These are phyloP conservation scores for Aspidiotus destructor DNA, from an alignment of 2,888 invertebrate species.

Conservation along the genomic window DNA sequence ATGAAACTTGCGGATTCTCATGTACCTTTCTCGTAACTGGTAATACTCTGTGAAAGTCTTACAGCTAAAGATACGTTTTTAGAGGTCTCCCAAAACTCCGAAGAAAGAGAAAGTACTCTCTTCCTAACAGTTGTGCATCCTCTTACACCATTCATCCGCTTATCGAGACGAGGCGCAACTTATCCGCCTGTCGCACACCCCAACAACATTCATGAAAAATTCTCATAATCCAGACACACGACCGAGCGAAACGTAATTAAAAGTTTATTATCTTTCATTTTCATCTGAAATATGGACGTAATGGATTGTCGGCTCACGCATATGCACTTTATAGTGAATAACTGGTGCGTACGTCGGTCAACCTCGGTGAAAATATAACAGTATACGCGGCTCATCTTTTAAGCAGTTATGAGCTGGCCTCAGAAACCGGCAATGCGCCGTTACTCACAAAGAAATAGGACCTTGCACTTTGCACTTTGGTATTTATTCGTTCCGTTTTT, in stretches of 20 bases:
- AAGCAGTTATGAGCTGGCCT: too few species aligned
- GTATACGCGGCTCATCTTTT: not conserved
- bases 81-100: conserved; percentile 1
- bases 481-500: too few species aligned
- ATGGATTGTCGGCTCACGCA: conserved; percentile 3
- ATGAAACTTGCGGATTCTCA: too few species aligned
- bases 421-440: too few species aligned
- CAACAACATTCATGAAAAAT: not conserved
- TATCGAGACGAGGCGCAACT: not conserved
- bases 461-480: too few species aligned
- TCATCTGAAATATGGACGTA: conserved; percentile 28
- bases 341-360: conserved; percentile 12
- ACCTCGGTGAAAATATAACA: conserved; percentile 25
- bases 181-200: not conserved
- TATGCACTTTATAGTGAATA: conserved; percentile 12
- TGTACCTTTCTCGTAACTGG: too few species aligned
- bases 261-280: conserved; percentile 30
- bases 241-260: conserved; percentile 16
- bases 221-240: not conserved
- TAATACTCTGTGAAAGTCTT: conserved; percentile 3
- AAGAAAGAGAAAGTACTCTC: conserved; percentile 10
- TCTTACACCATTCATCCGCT: conserved; percentile 7
- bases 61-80: not conserved
- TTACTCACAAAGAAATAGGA: too few species aligned
- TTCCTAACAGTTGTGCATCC: not conserved